Base-by-base conservation (phyloP, 2,888 invertebrate species). In the Macrophya alboannulata region DNA sequence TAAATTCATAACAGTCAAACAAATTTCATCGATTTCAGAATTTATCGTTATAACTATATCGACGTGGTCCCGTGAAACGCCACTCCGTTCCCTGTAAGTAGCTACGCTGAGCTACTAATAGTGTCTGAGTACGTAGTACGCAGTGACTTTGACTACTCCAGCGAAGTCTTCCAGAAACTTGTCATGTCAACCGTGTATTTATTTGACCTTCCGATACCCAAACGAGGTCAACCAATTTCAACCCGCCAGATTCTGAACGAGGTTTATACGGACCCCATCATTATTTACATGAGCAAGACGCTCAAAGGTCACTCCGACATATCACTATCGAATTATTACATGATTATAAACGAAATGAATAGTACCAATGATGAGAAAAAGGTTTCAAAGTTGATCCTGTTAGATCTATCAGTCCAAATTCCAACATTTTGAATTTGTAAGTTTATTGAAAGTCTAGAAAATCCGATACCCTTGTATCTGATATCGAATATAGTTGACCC, bases 141-240 rank as follows among this genome's bases (percentile, higher is more conserved):
- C 37, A 40, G 25, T 71, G 71, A 71, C 37, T 71, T 71, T 71
- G 71, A 71, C 71, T 37, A 71, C 25, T 55, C 55, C 62, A 25
- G 25, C 21, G 62, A 62, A 62, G 21, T 62, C 62, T 62, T 62
- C 71, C 40, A 40, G 37, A 37, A 71, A 40, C 37, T 71, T 31
- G 71, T 37, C n/a, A 71, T 71, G 17, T 71, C 71, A 71, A 62
- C 62, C 21, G 25, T 62, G 21, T 62, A 62, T 62, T 62, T 62
- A 62, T 62, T 68, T 68, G 15, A 37, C 37, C 68, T 68, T 37
- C 15, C 37, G 37, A 37, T 37, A 25, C 68, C 25, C 15, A 62
- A 62, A 62, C 62, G 62, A 31, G 25, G 62, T 62, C 62, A 12
- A 21, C 62, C 62, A 62, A 62, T 62, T 62, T 62, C 62, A 62